A percentile compares a stretch with the other conserved stretches of the same genome.
Evolutionary conservation across 2,888 invertebrate genomes (phyloP).

Genomic region (Epirrita christyi): DNA sequence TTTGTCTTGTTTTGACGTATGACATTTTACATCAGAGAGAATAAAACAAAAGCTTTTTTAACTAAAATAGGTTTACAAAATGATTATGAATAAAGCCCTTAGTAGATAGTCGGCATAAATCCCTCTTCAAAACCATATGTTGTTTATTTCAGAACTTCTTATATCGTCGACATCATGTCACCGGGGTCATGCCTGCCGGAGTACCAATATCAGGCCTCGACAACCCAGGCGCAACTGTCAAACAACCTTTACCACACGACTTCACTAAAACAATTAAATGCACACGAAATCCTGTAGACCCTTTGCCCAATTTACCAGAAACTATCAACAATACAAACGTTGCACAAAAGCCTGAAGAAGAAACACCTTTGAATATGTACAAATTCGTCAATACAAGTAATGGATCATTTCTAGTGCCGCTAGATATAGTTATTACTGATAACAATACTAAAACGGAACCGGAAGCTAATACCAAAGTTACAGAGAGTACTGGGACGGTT

Average conservation of each 20-base stretch:
- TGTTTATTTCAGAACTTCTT: constrained; percentile 41
- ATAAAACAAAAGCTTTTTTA: no score
- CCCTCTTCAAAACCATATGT: not conserved
- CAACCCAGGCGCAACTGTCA: constrained; percentile 33
- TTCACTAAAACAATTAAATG: constrained; percentile 53
- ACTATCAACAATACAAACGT: constrained; percentile 15
- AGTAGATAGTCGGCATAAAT: no score
- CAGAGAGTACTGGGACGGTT: constrained; percentile 32
- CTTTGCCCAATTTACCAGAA: constrained; percentile 5
- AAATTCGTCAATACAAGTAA: constrained; percentile 53
- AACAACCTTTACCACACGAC: constrained; percentile 57
- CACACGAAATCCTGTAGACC: constrained; percentile 17
- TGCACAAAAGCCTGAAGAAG: constrained; percentile 8
- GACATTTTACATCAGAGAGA: no score
- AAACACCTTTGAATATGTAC: constrained; percentile 41
- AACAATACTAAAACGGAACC: not conserved
- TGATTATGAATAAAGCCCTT: no score
- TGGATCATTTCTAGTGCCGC: constrained; percentile 48
- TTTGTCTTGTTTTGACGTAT: no score
- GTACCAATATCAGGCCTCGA: constrained; percentile 47
- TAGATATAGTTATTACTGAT: constrained; percentile 39
- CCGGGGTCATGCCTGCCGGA: constrained; percentile 46
- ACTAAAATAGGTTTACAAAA: no score
- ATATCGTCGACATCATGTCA: constrained; percentile 37
- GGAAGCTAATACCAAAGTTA: not conserved